Base-by-base conservation (phyloP, 2,797 vertebrate genomes). In the Sebastes matsubarae region DNA sequence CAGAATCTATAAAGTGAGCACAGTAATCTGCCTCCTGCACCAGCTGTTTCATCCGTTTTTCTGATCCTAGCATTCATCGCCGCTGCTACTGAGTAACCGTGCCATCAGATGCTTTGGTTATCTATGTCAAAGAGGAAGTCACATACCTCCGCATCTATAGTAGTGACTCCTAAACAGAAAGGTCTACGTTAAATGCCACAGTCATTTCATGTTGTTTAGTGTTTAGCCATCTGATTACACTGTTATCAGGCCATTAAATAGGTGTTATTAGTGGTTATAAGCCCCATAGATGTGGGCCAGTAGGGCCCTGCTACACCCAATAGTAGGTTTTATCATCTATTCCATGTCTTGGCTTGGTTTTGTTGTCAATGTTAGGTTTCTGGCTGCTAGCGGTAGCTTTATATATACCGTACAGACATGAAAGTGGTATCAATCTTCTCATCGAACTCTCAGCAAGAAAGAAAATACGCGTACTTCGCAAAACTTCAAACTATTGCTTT, bases 1-100 rank as follows among this genome's bases (percentile, higher is more conserved):
- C 75, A 72, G 75, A 83, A 88, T 83, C 57, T 76, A 59, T 68
- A 68, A 78, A 85, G 81, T 66, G 76, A 90, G 58, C 54, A 24
- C 8, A 69, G 60, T 78, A 80, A 88, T 89, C 82, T 83, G 71
- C 38, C 20, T 77, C 63, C 27, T 46, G 46, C 30, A 64, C 42
- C 30, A 4, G 32, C 65, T 74, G 9, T 75, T 78, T 68, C 34
- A 25, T 38, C 29, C 11, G 0, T 80, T 72, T 80, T 72, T 25
- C 61, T 60, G 30, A 73, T 38, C 55, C 38, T 27, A 27, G 30
- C 60, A 25, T 73, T 66, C 70, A 67, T 81, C 34, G 68, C 68
- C 10, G 16, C 25, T 38, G 57, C n/a, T 29, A 16, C 14, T n/a
- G 25, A 67, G 12, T 46, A 57, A 66, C 27, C 6, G 2, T 9